Evolutionary conservation across 2,888 invertebrate species (phyloP), one percentile per base, ranked within the genome.

Genomic region (Lithophane leautieri): DNA sequence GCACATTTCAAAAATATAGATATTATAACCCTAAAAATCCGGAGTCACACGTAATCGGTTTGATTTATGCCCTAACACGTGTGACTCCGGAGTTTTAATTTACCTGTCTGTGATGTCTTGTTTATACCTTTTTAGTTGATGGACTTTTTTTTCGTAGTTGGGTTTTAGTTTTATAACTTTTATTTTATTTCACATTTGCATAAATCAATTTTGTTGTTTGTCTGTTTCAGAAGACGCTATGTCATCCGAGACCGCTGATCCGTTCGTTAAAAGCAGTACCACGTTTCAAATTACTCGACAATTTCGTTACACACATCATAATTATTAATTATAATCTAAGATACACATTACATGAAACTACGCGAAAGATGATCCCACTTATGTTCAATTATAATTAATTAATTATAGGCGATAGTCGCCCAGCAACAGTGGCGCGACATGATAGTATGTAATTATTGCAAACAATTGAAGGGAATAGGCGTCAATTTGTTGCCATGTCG

Each of bases 401-500:
- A 72, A 82, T 83, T 74, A 77, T 47, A 58, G 71, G 40, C 63
- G 9, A 62, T 73, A 60, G 25, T 83, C 52, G 47, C 63, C 34
- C 73, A 62, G 79, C 70, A 78, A 86, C 76, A 83, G 60, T 67
- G 16, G 47, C 62, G 60, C 83, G 40, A 66, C 77, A 28, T 69
- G 68, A n/a, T 47, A 56, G 67, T 67, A n/a, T 9, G 66, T 78
- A 81, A 86, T 87, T 85, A 87, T 77, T 34, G 56, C 73, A 25
- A 81, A 40, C 58, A 80, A 83, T 83, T 73, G 67, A n/a, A 61
- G 40, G 52, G 16, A 70, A 66, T 65, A 28, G 69, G 76, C 70
- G 70, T 82, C 81, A 84, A 88, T 87, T 88, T 87, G 84, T 76
- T 77, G 71, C 63, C 25, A 22, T 65, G 70, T 47, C 84, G 28